A percentile compares a stretch with the other conserved stretches of the same genome.
Evolutionary conservation across 2,888 invertebrate species (phyloP).

Genomic region (Archaeoteleia sp.): DNA sequence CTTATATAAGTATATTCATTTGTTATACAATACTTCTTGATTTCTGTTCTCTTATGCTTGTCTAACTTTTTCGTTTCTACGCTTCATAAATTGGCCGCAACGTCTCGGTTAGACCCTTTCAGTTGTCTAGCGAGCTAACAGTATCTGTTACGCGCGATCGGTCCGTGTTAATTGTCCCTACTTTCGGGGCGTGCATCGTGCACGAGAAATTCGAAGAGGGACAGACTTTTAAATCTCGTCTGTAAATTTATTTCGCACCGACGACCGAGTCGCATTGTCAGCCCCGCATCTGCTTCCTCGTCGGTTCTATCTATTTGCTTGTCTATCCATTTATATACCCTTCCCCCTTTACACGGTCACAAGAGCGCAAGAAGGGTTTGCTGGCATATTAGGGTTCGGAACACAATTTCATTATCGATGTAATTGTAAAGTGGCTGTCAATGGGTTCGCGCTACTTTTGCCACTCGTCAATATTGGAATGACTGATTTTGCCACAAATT

Average conservation of each 20-base stretch:
- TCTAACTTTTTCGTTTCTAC: slow-evolving; percentile 12
- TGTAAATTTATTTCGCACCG: slow-evolving; percentile 74
- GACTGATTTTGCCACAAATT: slow-evolving; percentile 31
- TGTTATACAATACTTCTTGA: neutral
- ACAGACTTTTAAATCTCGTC: slow-evolving; percentile 66
- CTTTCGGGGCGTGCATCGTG: slow-evolving; percentile 46
- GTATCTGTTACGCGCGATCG: slow-evolving; percentile 73
- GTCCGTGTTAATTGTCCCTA: slow-evolving; percentile 71
- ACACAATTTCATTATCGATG: slow-evolving; percentile 74
- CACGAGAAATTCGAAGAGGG: slow-evolving; percentile 39
- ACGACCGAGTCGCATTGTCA: slow-evolving; percentile 70
- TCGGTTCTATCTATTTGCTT: slow-evolving; percentile 50
- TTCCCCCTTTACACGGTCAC: slow-evolving; percentile 25
- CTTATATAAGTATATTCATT: neutral
- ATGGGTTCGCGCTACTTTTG: slow-evolving; percentile 62
- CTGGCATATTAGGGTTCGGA: slow-evolving; percentile 66
- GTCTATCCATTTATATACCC: slow-evolving; percentile 38
- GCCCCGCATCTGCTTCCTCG: slow-evolving; percentile 42
- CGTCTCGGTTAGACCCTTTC: slow-evolving; percentile 54
- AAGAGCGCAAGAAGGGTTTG: slow-evolving; percentile 60
- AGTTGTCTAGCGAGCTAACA: slow-evolving; percentile 62
- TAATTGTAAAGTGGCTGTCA: slow-evolving; percentile 74
- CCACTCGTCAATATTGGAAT: slow-evolving; percentile 33
- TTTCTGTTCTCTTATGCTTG: slow-evolving; percentile 17
- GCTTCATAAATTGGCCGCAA: slow-evolving; percentile 25